Conservation (phyloP, 1,140 invertebrate genomes). For the Halyomorpha halys region DNA sequence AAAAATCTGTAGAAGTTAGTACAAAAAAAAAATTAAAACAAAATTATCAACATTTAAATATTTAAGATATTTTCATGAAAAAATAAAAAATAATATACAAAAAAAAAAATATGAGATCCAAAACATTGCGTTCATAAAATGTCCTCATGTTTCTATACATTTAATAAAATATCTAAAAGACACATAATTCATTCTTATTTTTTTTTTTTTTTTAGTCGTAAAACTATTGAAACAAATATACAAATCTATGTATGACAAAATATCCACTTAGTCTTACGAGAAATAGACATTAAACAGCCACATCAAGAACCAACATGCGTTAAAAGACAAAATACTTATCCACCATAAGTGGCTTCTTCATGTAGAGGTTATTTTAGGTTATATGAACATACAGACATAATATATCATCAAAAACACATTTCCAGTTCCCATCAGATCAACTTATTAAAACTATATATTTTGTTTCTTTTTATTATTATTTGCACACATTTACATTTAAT, state of each 20-base stretch:
- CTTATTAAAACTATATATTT: neutral
- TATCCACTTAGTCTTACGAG: constrained; percentile 9
- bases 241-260: constrained; percentile 18
- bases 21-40: neutral
- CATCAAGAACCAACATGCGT: constrained; percentile 7
- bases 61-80: constrained; percentile 14
- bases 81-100: constrained; percentile 17
- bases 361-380: neutral
- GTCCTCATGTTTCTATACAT: constrained; percentile 16
- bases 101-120: constrained; percentile 23
- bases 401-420: constrained; percentile 5
- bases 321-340: constrained; percentile 12
- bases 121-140: constrained; percentile 17
- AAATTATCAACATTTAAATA: constrained; percentile 10
- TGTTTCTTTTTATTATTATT: neutral
- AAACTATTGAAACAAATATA: constrained; percentile 15
- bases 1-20: constrained; percentile 9
- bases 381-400: neutral
- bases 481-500: neutral
- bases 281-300: constrained; percentile 7
- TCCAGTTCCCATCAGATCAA: neutral
- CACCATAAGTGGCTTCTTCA: neutral
- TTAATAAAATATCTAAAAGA: constrained; percentile 16
- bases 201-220: neutral
- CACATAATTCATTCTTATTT: constrained; percentile 11